Evolutionary conservation across 2,113 vertebrate genomes (phyloP).

Genomic region (Scopus umbretta): DNA sequence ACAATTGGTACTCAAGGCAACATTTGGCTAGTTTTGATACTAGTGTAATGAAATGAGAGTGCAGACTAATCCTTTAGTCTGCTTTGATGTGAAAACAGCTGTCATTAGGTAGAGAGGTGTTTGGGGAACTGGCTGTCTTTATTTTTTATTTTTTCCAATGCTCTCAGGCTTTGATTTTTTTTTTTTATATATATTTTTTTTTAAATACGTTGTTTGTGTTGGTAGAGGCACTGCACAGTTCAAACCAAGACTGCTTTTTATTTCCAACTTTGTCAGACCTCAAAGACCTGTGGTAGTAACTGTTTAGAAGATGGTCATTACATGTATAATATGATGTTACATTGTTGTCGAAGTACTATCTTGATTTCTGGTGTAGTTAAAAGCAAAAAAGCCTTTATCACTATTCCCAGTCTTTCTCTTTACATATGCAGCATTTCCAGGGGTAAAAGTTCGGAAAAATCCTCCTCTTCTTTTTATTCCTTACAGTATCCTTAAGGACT

Average conservation of each 20-base stretch:
- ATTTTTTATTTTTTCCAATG: background rate
- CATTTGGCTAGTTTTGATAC: background rate
- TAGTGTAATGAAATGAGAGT: background rate
- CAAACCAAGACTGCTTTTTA: background rate
- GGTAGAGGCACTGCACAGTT: background rate
- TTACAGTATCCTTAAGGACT: slow-evolving; percentile 90
- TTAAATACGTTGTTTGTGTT: background rate
- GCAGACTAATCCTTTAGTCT: background rate
- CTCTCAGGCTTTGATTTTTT: background rate
- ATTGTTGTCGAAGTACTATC: background rate
- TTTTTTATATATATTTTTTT: background rate
- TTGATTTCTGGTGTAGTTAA: background rate
- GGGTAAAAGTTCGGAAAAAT: background rate
- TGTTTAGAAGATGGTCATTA: background rate
- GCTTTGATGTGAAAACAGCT: background rate
- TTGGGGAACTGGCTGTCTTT: background rate
- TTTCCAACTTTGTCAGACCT: background rate
- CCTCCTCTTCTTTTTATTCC: background rate
- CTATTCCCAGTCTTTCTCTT: background rate
- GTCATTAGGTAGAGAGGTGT: background rate
- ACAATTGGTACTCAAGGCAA: background rate
- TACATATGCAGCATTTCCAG: background rate
- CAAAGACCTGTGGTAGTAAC: background rate
- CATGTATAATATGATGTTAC: background rate
- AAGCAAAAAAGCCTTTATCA: background rate